Percentiles rank a stretch among this genome's conserved stretches.
Conservation (phyloP, 2,113 vertebrate genomes). For the Miniopterus natalensis region DNA sequence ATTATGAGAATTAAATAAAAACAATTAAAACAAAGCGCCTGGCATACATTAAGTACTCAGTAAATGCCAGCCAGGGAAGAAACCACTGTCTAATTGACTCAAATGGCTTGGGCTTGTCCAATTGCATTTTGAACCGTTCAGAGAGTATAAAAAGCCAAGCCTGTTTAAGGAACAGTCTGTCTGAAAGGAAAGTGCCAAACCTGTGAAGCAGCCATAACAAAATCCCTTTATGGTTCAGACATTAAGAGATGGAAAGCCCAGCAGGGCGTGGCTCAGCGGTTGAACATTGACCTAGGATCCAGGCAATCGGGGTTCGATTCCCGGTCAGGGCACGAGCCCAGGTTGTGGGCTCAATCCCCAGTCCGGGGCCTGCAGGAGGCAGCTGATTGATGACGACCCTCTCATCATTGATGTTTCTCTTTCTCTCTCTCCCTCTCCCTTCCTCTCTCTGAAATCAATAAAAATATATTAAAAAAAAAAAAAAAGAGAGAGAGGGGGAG, state of each 20-base stretch:
- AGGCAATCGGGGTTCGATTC: too few species aligned
- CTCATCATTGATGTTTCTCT: too few species aligned
- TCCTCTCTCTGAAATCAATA: too few species aligned
- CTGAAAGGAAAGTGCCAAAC: slow-evolving; percentile 37
- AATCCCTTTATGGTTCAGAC: slow-evolving; percentile 42
- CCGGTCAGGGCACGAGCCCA: too few species aligned
- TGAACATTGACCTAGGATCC: too few species aligned
- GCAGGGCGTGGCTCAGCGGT: too few species aligned
- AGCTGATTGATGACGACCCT: too few species aligned
- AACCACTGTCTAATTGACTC: slow-evolving; percentile 11
- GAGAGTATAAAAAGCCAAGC: background rate
- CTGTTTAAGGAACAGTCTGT: background rate
- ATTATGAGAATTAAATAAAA: slow-evolving; percentile 23
- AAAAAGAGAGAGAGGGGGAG: background rate
- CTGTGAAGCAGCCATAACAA: background rate
- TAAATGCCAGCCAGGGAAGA: background rate
- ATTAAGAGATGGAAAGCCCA: background rate
- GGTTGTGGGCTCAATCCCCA: too few species aligned
- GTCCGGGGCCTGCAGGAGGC: too few species aligned
- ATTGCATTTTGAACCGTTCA: slow-evolving; percentile 26
- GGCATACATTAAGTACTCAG: background rate
- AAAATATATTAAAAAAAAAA: too few species aligned
- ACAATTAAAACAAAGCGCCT: background rate
- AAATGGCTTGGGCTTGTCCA: slow-evolving; percentile 15
- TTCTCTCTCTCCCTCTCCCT: too few species aligned